Evolutionary conservation across 2,888 invertebrate genomes (phyloP), one percentile per base, ranked within the genome.

Genomic region (Syrista parreyssii): DNA sequence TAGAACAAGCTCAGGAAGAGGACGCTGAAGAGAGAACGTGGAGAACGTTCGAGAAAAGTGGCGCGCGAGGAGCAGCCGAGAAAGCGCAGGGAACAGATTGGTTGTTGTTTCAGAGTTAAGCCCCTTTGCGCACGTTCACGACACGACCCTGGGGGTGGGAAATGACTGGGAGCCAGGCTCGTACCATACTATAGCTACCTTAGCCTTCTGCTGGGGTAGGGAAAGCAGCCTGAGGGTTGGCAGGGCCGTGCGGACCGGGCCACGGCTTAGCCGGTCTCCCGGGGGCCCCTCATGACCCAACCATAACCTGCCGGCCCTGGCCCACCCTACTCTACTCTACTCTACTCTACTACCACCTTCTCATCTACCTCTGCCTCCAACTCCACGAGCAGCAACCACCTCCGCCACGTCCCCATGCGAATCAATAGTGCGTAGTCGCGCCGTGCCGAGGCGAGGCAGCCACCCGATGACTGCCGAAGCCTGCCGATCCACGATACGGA

Each of bases 341-440:
- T 34, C 30, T 32, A 31, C 68, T 75, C 78, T 72, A 77, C 74
- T 72, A 31, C 69, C 69, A 23, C n/a, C 55, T 72, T 76, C 71
- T 68, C 72, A 30, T 73, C 35, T n/a, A 40, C 55, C 74, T 31
- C 68, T 74, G 71, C 74, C 32, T 69, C 55, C 55, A 76, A 74
- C 31, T 33, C 77, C 74, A 31, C 33, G 33, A 35, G 74, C 32
- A 76, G 76, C 78, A 78, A 79, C 77, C 86, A 85, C 86, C 81
- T 83, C 83, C 82, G 80, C 69, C 81, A 23, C 82, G 81, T 81
- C 84, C 82, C 87, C 86, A 82, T 88, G 88, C 90, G 90, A 90
- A 90, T 90, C 90, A 90, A 90, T 90, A 90, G 90, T 90, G 90
- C 90, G 90, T 90, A 89, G 89, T 88, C 87, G 86, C 85, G 83